A percentile compares a stretch with the other conserved stretches of the same genome.
phyloP scores from a whole-genome alignment of 2,888 invertebrate species.

The Ephialtes manifestator region DNA sequence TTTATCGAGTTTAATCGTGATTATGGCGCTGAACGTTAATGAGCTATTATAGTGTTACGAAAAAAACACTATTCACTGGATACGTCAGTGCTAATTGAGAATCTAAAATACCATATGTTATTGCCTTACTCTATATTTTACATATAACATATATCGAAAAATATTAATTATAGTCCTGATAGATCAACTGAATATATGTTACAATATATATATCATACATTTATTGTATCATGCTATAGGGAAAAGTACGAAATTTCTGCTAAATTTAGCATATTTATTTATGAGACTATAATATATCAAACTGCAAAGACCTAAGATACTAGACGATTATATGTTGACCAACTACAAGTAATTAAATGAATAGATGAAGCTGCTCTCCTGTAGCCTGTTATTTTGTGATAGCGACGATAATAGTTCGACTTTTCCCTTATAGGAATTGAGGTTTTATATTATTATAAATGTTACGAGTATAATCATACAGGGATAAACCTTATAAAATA shows the following conservation, averaged over 20 bases:
- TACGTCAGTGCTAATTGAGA: constrained; percentile 65
- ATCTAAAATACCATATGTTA: constrained; percentile 58
- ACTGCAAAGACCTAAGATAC: constrained; percentile 10
- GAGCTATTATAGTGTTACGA: constrained; percentile 56
- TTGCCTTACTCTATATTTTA: constrained; percentile 62
- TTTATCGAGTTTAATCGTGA: constrained; percentile 60
- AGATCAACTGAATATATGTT: constrained; percentile 17
- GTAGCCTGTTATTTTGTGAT: background rate
- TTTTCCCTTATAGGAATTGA: constrained; percentile 49
- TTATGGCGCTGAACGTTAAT: constrained; percentile 67
- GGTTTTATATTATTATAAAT: constrained; percentile 53
- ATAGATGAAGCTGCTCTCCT: constrained; percentile 1
- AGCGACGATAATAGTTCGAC: constrained; percentile 21
- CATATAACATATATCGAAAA: constrained; percentile 46
- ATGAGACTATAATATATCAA: background rate
- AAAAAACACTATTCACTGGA: constrained; percentile 57
- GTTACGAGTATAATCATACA: constrained; percentile 52
- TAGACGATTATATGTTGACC: constrained; percentile 12
- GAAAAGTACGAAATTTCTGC: constrained; percentile 32
- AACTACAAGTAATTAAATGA: background rate
- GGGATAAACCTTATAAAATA: constrained; percentile 48
- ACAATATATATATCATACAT: constrained; percentile 23
- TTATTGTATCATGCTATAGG: constrained; percentile 37
- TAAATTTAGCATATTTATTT: constrained; percentile 24
- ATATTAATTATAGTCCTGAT: constrained; percentile 25